Evolutionary conservation across 2,113 vertebrate species (phyloP).

Genomic region (Baryphthengus martii): DNA sequence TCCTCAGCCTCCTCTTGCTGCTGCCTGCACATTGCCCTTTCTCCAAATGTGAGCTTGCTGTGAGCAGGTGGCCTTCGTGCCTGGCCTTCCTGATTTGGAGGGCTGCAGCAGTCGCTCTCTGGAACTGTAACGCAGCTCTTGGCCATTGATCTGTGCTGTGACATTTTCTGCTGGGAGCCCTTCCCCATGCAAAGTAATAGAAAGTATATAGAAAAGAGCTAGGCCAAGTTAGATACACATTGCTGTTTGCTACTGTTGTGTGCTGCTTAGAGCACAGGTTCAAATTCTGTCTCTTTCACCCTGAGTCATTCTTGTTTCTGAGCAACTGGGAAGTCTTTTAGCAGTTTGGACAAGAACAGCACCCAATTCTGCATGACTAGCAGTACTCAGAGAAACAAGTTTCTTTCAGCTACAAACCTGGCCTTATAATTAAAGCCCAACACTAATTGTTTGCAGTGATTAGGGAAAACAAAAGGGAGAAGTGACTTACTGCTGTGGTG

Average conservation of each 20-base stretch:
- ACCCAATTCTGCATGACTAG: not conserved
- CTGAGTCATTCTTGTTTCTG: not conserved
- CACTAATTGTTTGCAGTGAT: not conserved
- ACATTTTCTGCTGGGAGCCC: not conserved
- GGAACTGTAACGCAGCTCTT: not conserved
- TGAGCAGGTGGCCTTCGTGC: not conserved
- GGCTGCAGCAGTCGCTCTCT: not conserved
- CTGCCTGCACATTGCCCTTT: rapidly evolving
- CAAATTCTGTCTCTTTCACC: not conserved
- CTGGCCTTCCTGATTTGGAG: not conserved
- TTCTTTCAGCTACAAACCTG: not conserved
- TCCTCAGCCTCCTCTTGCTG: not conserved
- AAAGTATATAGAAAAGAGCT: not conserved
- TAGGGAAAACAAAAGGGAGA: not conserved
- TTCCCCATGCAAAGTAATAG: not conserved
- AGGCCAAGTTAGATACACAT: not conserved
- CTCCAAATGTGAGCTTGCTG: not conserved
- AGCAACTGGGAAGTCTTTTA: not conserved
- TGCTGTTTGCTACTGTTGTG: not conserved
- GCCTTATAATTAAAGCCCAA: not conserved
- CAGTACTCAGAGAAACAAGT: not conserved
- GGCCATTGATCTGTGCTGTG: not conserved
- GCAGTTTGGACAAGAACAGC: not conserved
- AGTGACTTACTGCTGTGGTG: not conserved
- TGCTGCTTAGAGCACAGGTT: not conserved